These are phyloP conservation scores for Synanthedon formicaeformis DNA, from an alignment of 2,888 invertebrate species.

Conservation along the genomic window DNA sequence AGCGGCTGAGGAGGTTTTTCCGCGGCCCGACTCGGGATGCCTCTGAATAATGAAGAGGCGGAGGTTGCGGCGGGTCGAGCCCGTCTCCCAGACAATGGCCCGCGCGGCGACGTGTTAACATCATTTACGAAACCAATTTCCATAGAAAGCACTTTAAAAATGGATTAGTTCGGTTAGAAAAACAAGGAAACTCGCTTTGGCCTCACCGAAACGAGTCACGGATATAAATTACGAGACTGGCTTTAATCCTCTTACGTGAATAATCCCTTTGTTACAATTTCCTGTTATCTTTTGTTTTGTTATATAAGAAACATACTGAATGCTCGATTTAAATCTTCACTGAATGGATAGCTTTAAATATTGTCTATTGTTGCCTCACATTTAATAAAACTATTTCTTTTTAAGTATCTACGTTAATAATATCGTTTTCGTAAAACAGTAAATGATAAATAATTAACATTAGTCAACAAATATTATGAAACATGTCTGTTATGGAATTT, in stretches of 20 bases:
- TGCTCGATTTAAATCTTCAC: neutral
- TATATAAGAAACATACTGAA: neutral
- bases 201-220: slow-evolving; percentile 14
- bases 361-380: no score
- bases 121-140: slow-evolving; percentile 26
- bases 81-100: slow-evolving; percentile 26
- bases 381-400: no score
- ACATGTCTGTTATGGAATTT: no score
- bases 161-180: slow-evolving; percentile 22
- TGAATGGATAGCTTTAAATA: no score
- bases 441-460: no score
- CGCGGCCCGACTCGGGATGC: slow-evolving; percentile 13
- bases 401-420: no score
- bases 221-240: slow-evolving; percentile 36
- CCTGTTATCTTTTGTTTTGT: slow-evolving; percentile 12
- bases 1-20: slow-evolving; percentile 31
- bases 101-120: slow-evolving; percentile 31
- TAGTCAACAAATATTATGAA: no score
- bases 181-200: slow-evolving; percentile 25
- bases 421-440: no score
- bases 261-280: slow-evolving; percentile 42
- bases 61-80: slow-evolving; percentile 15
- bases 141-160: slow-evolving; percentile 36
- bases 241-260: slow-evolving; percentile 35
- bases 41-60: slow-evolving; percentile 16